Evolutionary conservation across 2,797 vertebrate species (phyloP), one percentile per base, ranked within the genome.

Genomic region (Pygocentrus nattereri): DNA sequence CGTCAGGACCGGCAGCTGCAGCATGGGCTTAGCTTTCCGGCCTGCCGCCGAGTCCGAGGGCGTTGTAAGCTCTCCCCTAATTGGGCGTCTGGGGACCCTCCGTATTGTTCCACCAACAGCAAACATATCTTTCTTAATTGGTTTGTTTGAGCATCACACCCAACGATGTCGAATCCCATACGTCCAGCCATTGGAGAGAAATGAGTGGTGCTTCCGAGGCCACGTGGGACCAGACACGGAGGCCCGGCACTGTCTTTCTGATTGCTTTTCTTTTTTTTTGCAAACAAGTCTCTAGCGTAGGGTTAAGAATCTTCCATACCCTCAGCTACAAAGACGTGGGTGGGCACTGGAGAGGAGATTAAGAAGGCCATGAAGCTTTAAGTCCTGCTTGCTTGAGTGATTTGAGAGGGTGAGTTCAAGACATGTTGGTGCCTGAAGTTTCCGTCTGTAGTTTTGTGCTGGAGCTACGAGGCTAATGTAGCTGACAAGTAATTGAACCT

Each of bases 1-100:
- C 88, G 88, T 89, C 89, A 90, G 90, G 89, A 90, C 88, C 90
- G 89, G 88, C 85, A 89, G 88, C 87, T 87, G 61, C 92, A 89
- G 89, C 91, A 91, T 89, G 82, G 90, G 90, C 87, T 87, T 84
- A 87, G 91, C 84, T 90, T 89, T 91, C 85, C 82, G 87, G 85
- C 85, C 91, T 84, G 23, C 85, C 89, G 89, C 88, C 89, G 23
- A 91, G 83, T 91, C 89, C 73, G 88, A 89, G 90, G 92, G 92
- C 89, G 90, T 87, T 86, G 80, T 72, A 82, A 89, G 90, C 85
- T 88, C 84, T 87, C 86, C 86, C 87, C 89, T 94, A 94, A 95
- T 95, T 95, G 91, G 93, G 89, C 90, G 90, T 93, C 93, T 88
- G 88, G 93, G 94, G 91, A 94, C 93, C 92, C 89, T 89, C 89